phyloP scores from a whole-genome alignment of 1,140 invertebrate species.

The Heliconius nattereri region DNA sequence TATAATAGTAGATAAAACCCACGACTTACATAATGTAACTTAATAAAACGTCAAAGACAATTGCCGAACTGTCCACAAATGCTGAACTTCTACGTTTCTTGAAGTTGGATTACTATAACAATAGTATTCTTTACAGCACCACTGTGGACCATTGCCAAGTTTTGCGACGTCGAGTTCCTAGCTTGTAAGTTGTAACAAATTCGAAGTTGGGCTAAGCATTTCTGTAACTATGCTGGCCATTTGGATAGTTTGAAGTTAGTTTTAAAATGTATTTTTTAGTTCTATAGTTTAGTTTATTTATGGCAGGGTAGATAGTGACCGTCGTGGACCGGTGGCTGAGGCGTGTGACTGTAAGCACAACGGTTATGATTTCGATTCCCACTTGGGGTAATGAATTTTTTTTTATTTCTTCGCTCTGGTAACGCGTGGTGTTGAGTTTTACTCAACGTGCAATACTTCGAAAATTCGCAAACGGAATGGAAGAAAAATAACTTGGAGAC shows the following conservation, averaged over 20 bases:
- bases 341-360: no score
- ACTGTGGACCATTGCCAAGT: conserved; percentile 25
- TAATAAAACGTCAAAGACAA: not conserved
- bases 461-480: no score
- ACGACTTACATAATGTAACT: not conserved
- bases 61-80: not conserved
- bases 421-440: no score
- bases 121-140: conserved; percentile 24
- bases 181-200: conserved; percentile 28
- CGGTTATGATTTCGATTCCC: no score
- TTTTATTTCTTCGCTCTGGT: no score
- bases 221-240: conserved; percentile 13
- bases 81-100: conserved; percentile 1
- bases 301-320: not conserved
- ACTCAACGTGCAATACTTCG: no score
- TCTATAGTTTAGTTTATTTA: not conserved
- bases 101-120: conserved; percentile 19
- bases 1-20: not conserved
- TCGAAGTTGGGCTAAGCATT: conserved; percentile 10
- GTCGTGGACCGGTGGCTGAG: no score
- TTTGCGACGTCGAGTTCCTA: not conserved
- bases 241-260: conserved; percentile 1
- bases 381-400: no score
- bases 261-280: not conserved
- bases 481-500: no score